These are phyloP conservation scores for Lacanobia oleracea DNA, from an alignment of 2,888 invertebrate species.

Conservation along the genomic window DNA sequence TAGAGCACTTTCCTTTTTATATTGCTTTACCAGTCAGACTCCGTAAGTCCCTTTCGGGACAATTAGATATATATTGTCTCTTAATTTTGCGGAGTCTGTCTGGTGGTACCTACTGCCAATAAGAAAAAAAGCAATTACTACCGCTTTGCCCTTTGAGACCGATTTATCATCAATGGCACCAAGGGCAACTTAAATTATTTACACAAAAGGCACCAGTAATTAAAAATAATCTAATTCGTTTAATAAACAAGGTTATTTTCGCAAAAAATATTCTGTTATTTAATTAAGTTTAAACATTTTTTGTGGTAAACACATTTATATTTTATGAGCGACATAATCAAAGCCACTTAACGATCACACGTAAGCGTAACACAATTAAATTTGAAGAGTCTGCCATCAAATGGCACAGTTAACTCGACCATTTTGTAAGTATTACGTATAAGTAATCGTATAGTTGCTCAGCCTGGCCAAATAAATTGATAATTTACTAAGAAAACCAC, in stretches of 20 bases:
- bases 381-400: constrained; percentile 4
- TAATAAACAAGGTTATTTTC: neutral
- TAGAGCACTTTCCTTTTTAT: constrained; percentile 72
- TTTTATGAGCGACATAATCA: constrained; percentile 5
- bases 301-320: neutral
- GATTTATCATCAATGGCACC: neutral
- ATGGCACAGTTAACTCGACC: constrained; percentile 3
- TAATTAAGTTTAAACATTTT: neutral
- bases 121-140: neutral
- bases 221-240: constrained; percentile 1
- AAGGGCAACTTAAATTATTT: neutral
- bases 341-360: constrained; percentile 5
- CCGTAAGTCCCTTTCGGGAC: no score
- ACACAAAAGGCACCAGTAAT: neutral
- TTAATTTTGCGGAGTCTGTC: no score
- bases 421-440: constrained; percentile 4
- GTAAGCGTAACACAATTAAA: constrained; percentile 7
- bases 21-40: no score
- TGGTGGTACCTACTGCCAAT: no score
- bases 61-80: no score
- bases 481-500: constrained; percentile 1
- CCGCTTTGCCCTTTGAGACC: neutral
- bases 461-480: neutral
- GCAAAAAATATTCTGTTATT: constrained; percentile 6
- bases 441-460: no score